Evolutionary conservation across 2,113 vertebrate species (phyloP), one percentile per base, ranked within the genome.

Genomic region (Patagioenas fasciata): DNA sequence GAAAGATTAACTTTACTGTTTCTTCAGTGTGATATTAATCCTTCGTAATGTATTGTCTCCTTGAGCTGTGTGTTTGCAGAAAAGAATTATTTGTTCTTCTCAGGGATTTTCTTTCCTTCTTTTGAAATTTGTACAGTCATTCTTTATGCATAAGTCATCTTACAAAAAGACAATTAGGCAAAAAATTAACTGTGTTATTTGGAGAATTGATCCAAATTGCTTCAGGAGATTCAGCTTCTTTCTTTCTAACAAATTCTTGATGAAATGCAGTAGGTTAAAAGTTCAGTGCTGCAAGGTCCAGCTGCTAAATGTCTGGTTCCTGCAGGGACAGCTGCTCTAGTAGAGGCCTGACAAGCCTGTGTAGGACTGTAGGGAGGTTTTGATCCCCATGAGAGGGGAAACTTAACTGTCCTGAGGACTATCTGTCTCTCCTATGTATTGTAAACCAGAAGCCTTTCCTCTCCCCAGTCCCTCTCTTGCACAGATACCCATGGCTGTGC

Each of bases 391-490:
- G 24, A 3, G 34, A 73, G 14, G 24, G 13, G 23, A 40, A 10
- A 24, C 13, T 54, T 32, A 1, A 1, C 34, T 42, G 2, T 74
- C 31, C 65, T 62, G 61, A 80, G 50, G 57, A 29, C 31, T 44
- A 0, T 2, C 32, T 60, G 2, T 25, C 19, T 71, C 57, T 77
- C 24, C 34, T 50, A 8, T 3, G 0, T 15, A 54, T 1, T 44
- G 36, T 48, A 28, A 26, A 36, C 15, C 3, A 9, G 73, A 61
- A 87, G 53, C 16, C 29, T 92, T 50, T 69, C 21, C 31, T 80
- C 40, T 26, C 23, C 69, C 42, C 48, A 28, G 12, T 66, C 44
- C n/a, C 15, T 82, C 36, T 83, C 36, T 70, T 28, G n/a, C 54
- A 54, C 60, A 78, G 72, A 40, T 69, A n/a, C 5, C 32, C 1